Conservation (phyloP, 2,113 vertebrate species). For the Microtus richardsoni region DNA sequence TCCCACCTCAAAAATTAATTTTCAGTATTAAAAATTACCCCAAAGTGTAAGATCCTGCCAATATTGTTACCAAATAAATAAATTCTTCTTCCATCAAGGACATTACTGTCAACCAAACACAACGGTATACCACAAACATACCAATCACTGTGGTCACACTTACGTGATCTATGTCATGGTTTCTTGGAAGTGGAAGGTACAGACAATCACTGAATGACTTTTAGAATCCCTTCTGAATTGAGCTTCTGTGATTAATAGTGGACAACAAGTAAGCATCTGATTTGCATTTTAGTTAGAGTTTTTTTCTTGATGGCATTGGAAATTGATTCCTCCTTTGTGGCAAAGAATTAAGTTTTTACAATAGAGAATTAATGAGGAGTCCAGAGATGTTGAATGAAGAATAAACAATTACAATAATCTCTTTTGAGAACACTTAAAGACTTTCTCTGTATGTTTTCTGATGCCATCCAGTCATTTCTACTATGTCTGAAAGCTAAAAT, state of each 20-base stretch:
- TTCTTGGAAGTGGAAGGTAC: not conserved
- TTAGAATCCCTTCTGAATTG: conserved; percentile 16
- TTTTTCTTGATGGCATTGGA: conserved; percentile 51
- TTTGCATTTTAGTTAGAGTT: conserved; percentile 36
- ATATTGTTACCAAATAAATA: not conserved
- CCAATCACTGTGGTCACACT: not conserved
- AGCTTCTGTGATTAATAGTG: conserved; percentile 28
- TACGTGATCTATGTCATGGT: accelerated
- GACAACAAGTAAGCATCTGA: conserved; percentile 29
- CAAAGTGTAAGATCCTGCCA: not conserved
- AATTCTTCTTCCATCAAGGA: not conserved
- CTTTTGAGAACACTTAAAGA: not conserved
- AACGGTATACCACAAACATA: accelerated
- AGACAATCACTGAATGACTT: conserved; percentile 2
- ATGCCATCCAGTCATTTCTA: conserved; percentile 11
- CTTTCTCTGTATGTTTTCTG: not conserved
- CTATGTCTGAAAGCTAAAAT: not conserved
- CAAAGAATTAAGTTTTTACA: conserved; percentile 19
- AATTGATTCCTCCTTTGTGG: conserved; percentile 60
- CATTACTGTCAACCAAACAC: not conserved
- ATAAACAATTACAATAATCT: not conserved
- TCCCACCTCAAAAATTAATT: not conserved
- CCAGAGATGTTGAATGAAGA: not conserved
- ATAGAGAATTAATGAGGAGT: not conserved
- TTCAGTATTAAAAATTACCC: not conserved